Evolutionary conservation across 2,113 vertebrate genomes (phyloP), one percentile per base, ranked within the genome.

Genomic region (Pomatostomus ruficeps): DNA sequence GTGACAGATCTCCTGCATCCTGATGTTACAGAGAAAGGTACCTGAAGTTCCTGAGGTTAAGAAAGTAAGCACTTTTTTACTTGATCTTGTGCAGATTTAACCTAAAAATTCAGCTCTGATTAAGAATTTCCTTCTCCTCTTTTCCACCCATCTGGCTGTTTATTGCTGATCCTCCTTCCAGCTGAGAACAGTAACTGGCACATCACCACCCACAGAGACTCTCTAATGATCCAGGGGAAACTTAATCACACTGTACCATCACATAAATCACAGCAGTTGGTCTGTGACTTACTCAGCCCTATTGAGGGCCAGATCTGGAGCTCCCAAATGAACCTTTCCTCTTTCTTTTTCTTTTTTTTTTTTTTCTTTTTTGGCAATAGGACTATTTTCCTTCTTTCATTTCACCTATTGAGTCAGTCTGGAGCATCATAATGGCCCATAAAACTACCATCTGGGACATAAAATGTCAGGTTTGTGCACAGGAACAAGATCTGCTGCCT

Each of bases 141-240:
- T 89, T 67, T 29, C 5, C 14, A 40, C 81, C 85, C 63, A 91
- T 96, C 78, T 94, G 85, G 48, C 42, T 89, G 45, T 85, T 91
- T 89, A 96, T 76, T 92, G 54, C 89, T 91, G 84, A 92, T 58
- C 85, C 42, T 93, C 45, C 52, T 94, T 92, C 89, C 93, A 97
- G 72, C 80, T 82, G 89, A 92, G 91, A 91, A 89, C 86, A 86
- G 89, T 91, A 91, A 94, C 85, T 76, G 84, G 89, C 81, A 95
- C 78, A 88, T 82, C 84, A 93, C 35, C 58, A 81, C 89, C 84
- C 54, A 85, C 70, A 46, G 93, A 95, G 89, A 87, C 70, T 70
- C 87, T 87, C 38, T 95, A 95, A 92, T 75, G 89, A 87, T 91
- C 84, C 87, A 70, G 36, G 42, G 77, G 66, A 87, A 93, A 96